Evolutionary conservation across 2,797 vertebrate species (phyloP).

Genomic region (Falco novaeseelandiae): DNA sequence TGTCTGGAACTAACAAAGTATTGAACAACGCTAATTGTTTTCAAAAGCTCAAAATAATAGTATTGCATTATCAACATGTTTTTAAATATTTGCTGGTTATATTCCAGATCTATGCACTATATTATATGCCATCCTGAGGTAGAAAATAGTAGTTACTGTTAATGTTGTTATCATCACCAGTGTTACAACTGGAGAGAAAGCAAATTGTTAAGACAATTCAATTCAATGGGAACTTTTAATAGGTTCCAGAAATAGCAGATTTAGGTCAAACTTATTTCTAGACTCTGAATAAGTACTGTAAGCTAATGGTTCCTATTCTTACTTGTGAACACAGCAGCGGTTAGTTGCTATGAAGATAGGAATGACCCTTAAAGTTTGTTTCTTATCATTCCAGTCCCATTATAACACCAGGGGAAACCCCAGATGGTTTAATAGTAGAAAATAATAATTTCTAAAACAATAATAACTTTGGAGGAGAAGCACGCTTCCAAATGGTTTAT

Average conservation of each 20-base stretch:
- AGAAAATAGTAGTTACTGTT: not conserved
- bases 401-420: not conserved
- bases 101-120: not conserved
- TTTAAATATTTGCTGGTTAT: not conserved
- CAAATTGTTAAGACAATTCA: not conserved
- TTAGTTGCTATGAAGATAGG: not conserved
- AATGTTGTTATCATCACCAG: not conserved
- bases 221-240: not conserved
- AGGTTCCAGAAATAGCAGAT: not conserved
- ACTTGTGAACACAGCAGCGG: not conserved
- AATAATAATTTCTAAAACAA: not conserved
- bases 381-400: not conserved
- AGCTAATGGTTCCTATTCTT: not conserved
- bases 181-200: not conserved
- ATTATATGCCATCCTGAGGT: not conserved
- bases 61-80: not conserved
- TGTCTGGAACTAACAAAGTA: not conserved
- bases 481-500: not conserved
- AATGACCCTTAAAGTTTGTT: not conserved
- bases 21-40: not conserved
- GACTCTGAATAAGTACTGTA: not conserved
- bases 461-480: not conserved
- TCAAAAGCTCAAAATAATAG: not conserved
- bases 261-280: conserved; percentile 20
- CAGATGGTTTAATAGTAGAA: not conserved